A percentile compares a stretch with the other conserved stretches of the same genome.
phyloP scores from a whole-genome alignment of 1,140 invertebrate genomes.

The Pogonus chalceus region DNA sequence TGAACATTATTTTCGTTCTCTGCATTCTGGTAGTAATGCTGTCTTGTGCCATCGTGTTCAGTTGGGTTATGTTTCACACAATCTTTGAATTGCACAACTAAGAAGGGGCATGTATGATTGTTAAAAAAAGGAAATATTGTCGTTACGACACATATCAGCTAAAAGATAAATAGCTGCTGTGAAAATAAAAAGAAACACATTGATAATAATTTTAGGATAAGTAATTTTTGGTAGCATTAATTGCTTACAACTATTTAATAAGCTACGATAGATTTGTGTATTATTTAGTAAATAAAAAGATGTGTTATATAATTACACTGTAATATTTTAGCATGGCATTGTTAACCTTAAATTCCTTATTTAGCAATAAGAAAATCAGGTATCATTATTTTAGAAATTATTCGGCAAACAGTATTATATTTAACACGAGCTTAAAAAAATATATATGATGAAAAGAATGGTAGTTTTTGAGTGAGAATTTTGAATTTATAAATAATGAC shows the following conservation, averaged over 20 bases:
- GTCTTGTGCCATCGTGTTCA: background rate
- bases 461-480: too few relatives aligned
- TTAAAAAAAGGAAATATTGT: background rate
- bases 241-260: slow-evolving; percentile 1
- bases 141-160: background rate
- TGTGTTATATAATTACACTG: background rate
- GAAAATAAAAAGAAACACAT: background rate
- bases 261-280: background rate
- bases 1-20: background rate
- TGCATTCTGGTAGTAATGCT: background rate
- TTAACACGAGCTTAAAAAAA: too few relatives aligned
- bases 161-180: background rate
- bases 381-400: too few relatives aligned
- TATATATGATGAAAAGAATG: too few relatives aligned
- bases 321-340: background rate
- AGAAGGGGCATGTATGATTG: background rate
- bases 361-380: too few relatives aligned
- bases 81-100: background rate
- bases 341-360: too few relatives aligned
- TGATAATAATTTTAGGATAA: slow-evolving; percentile 1
- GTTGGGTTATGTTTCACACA: background rate
- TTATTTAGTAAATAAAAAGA: slow-evolving; percentile 1
- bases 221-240: background rate
- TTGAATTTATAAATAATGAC: too few relatives aligned
- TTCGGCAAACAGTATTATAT: too few relatives aligned